These are phyloP conservation scores for Clarias laeviceps DNA, from an alignment of 2,797 vertebrate species.

Conservation along the genomic window DNA sequence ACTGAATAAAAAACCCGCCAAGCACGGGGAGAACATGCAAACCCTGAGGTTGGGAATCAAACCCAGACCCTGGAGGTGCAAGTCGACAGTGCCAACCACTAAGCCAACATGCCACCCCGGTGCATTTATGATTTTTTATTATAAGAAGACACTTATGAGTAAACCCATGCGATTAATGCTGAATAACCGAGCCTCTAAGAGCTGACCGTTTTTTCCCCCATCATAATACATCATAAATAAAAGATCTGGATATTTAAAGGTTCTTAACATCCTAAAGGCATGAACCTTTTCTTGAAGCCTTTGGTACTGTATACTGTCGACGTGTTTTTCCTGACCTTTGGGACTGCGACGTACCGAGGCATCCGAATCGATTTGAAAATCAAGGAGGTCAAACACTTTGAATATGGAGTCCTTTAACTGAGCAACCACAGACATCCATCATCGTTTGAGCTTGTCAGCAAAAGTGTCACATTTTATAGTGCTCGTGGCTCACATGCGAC, in stretches of 20 bases:
- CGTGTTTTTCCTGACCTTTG: background rate
- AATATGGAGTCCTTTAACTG: constrained; percentile 13
- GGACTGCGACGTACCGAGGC: background rate
- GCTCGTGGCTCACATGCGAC: constrained; percentile 43
- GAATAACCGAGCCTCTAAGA: background rate
- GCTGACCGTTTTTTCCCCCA: background rate
- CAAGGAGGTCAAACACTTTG: constrained; percentile 8
- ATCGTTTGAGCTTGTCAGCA: constrained; percentile 50
- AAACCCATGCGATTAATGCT: background rate
- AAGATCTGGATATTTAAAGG: background rate
- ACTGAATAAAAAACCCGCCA: too few species aligned
- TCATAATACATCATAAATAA: constrained; percentile 3
- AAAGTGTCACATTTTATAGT: constrained; percentile 55
- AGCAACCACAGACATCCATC: constrained; percentile 42
- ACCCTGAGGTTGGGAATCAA: too few species aligned
- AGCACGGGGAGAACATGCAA: too few species aligned
- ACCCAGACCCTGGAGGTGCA: too few species aligned
- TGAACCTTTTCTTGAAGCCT: background rate
- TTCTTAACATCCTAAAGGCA: background rate
- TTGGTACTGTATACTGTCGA: background rate
- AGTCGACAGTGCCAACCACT: too few species aligned
- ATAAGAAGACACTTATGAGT: background rate
- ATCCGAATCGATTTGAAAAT: background rate
- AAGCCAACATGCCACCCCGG: too few species aligned
- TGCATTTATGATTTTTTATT: too few species aligned